A percentile compares a stretch with the other conserved stretches of the same genome.
phyloP scores from a whole-genome alignment of 1,140 invertebrate genomes.

The Neuroterus valhalla region DNA sequence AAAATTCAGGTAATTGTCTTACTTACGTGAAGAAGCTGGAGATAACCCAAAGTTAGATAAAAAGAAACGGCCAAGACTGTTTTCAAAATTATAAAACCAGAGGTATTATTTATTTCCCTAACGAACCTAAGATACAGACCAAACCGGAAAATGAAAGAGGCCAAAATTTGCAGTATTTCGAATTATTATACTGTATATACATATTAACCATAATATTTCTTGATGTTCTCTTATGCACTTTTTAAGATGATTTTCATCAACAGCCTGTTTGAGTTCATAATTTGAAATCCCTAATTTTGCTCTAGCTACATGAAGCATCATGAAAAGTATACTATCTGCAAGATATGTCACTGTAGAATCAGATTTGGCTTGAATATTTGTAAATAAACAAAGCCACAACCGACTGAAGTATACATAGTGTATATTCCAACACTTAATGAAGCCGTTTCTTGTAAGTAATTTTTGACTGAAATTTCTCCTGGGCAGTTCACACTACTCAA shows the following conservation, averaged over 20 bases:
- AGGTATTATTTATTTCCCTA: not conserved
- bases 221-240: not conserved
- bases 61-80: not conserved
- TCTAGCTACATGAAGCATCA: not conserved
- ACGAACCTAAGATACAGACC: not conserved
- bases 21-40: constrained; percentile 19
- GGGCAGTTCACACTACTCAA: too few relatives aligned
- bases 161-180: too few relatives aligned
- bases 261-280: not conserved
- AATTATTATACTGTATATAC: too few relatives aligned
- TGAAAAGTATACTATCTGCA: constrained; percentile 4
- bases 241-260: not conserved
- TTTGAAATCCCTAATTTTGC: not conserved
- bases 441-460: too few relatives aligned
- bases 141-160: too few relatives aligned
- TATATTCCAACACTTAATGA: too few relatives aligned
- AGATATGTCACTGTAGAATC: not conserved
- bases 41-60: not conserved
- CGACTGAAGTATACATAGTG: too few relatives aligned
- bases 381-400: too few relatives aligned
- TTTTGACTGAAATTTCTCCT: too few relatives aligned
- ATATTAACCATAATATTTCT: not conserved
- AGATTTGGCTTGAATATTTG: too few relatives aligned
- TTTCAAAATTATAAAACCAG: not conserved
- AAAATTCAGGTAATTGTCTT: not conserved